Percentiles rank a stretch among this genome's conserved stretches.
phyloP scores from a whole-genome alignment of 23 tunicate species.

The Ciona savignyi region DNA sequence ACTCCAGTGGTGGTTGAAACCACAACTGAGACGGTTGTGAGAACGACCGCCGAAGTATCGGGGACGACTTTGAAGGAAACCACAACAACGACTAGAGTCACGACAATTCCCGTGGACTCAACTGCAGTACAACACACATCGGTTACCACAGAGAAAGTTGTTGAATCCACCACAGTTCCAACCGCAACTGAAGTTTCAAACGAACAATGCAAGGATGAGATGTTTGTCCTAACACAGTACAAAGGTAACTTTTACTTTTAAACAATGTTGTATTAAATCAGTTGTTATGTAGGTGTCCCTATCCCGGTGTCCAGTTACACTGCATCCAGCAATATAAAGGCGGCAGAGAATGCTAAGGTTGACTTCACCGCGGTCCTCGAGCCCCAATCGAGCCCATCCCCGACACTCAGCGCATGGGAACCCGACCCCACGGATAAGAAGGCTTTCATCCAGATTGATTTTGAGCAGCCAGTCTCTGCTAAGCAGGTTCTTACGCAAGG shows the following conservation, averaged over 20 bases:
- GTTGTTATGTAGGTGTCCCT: constrained; percentile 42
- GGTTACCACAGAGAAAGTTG: constrained; percentile 32
- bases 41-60: constrained; percentile 34
- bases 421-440: constrained; percentile 6
- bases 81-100: constrained; percentile 7
- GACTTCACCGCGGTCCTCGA: constrained; percentile 14
- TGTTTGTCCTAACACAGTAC: constrained; percentile 42
- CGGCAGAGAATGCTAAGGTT: constrained; percentile 39
- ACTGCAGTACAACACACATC: constrained; percentile 5
- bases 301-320: constrained; percentile 38
- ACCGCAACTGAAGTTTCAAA: constrained; percentile 17
- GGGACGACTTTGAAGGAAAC: not conserved
- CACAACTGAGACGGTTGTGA: constrained; percentile 48
- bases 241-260: constrained; percentile 19
- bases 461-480: constrained; percentile 36
- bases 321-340: constrained; percentile 50
- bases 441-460: constrained; percentile 24
- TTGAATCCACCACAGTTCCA: constrained; percentile 22
- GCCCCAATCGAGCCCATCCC: not conserved
- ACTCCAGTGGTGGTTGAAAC: constrained; percentile 72
- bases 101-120: not conserved
- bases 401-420: constrained; percentile 9
- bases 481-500: constrained; percentile 56
- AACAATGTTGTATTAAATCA: not conserved
- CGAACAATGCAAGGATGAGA: constrained; percentile 40